Conservation (phyloP, 2,797 vertebrate species). For the Muraenolepis orangiensis region DNA sequence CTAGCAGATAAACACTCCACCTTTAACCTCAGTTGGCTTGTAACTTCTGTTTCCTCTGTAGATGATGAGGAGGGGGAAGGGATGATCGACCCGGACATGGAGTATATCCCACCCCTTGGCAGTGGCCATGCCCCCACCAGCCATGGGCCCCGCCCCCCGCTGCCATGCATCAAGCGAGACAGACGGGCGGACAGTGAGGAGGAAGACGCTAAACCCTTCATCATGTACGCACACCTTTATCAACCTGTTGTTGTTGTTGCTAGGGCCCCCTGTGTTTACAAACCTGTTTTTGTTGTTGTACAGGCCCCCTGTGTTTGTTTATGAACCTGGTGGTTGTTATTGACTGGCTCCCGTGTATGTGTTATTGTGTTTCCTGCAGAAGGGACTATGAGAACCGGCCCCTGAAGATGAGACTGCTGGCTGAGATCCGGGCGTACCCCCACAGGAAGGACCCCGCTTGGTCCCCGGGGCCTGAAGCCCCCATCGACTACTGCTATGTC, state of each 20-base stretch:
- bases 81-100: slow-evolving; percentile 93
- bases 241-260: neutral
- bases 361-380: slow-evolving; percentile 57
- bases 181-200: slow-evolving; percentile 89
- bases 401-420: slow-evolving; percentile 82
- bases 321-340: neutral
- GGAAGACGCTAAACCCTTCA: slow-evolving; percentile 72
- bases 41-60: slow-evolving; percentile 38
- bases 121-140: slow-evolving; percentile 77
- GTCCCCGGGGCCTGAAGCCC: slow-evolving; percentile 79
- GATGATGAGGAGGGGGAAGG: slow-evolving; percentile 92
- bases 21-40: no score
- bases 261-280: neutral
- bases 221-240: slow-evolving; percentile 52
- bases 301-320: no score
- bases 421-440: slow-evolving; percentile 79
- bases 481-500: slow-evolving; percentile 95
- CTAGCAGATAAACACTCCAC: no score
- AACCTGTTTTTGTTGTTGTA: no score
- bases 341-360: neutral
- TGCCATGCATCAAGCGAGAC: slow-evolving; percentile 88
- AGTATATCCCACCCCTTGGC: slow-evolving; percentile 83
- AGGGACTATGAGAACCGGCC: slow-evolving; percentile 91
- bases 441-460: slow-evolving; percentile 78
- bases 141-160: slow-evolving; percentile 67